Percentiles rank a stretch among this genome's conserved stretches.
Conservation (phyloP, 2,797 vertebrate species). For the Halcyon badia region DNA sequence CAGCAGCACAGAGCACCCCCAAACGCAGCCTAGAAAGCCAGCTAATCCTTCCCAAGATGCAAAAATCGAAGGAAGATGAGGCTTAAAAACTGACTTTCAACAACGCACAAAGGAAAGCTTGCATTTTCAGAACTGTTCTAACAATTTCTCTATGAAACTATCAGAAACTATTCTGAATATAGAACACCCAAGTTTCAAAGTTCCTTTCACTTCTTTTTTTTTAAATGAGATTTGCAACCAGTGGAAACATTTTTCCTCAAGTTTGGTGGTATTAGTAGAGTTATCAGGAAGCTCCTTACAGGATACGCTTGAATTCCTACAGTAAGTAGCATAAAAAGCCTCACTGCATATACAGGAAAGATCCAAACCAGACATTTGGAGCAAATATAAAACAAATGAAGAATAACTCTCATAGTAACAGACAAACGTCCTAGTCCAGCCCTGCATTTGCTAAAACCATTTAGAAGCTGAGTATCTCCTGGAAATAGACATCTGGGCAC, state of each 20-base stretch:
- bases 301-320: neutral
- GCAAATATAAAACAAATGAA: neutral
- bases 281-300: neutral
- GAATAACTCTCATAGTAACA: neutral
- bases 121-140: neutral
- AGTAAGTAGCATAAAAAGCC: neutral
- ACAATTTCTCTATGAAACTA: neutral
- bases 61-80: neutral
- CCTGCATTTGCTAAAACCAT: neutral
- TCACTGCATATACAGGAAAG: neutral
- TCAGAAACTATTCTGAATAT: neutral
- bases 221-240: neutral
- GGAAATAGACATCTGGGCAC: neutral
- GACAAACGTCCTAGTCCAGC: neutral
- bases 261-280: neutral
- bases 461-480: neutral
- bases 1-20: neutral
- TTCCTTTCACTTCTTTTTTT: neutral
- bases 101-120: neutral
- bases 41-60: neutral
- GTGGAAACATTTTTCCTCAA: neutral
- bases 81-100: neutral
- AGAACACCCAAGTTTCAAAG: neutral
- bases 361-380: neutral
- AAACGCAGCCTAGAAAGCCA: neutral